A percentile compares a stretch with the other conserved stretches of the same genome.
Evolutionary conservation across 2,888 invertebrate genomes (phyloP).

Genomic region (Automeris io): DNA sequence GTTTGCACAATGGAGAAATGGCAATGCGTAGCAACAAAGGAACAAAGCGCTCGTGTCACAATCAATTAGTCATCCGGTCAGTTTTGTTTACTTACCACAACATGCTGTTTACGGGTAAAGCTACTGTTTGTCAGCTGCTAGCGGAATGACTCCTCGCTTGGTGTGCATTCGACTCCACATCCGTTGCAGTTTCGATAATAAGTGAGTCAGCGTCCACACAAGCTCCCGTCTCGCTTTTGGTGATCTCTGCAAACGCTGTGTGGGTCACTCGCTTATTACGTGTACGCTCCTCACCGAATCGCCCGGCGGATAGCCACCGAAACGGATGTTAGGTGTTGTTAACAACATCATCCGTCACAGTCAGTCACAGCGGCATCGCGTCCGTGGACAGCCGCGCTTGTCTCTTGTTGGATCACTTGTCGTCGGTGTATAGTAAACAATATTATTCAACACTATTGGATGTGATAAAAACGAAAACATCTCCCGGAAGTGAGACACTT

Average conservation of each 20-base stretch:
- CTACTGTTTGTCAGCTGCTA: slow-evolving; percentile 54
- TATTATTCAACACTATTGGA: slow-evolving; percentile 36
- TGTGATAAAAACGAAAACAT: slow-evolving; percentile 56
- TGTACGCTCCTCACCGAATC: slow-evolving; percentile 28
- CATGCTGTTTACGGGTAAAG: slow-evolving; percentile 56
- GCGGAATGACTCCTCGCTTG: slow-evolving; percentile 36
- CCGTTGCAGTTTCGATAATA: slow-evolving; percentile 68
- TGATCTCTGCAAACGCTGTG: slow-evolving; percentile 34
- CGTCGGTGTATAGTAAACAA: slow-evolving; percentile 44
- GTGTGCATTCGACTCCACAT: slow-evolving; percentile 47
- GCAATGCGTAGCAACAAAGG: slow-evolving; percentile 52
- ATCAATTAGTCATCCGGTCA: slow-evolving; percentile 58
- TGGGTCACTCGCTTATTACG: slow-evolving; percentile 34
- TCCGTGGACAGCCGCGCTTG: slow-evolving; percentile 41
- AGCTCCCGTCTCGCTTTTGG: slow-evolving; percentile 25
- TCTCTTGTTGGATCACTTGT: slow-evolving; percentile 20
- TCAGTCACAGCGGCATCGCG: slow-evolving; percentile 43
- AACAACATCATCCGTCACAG: slow-evolving; percentile 20
- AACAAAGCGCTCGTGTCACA: slow-evolving; percentile 57
- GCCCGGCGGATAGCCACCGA: slow-evolving; percentile 43
- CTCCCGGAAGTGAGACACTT: slow-evolving; percentile 33
- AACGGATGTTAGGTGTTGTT: slow-evolving; percentile 36
- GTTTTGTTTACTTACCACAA: slow-evolving; percentile 42
- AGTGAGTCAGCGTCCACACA: slow-evolving; percentile 50
- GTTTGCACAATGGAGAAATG: slow-evolving; percentile 23